Base-by-base conservation (phyloP, 2,797 vertebrate species). In the Hirundo rustica region DNA sequence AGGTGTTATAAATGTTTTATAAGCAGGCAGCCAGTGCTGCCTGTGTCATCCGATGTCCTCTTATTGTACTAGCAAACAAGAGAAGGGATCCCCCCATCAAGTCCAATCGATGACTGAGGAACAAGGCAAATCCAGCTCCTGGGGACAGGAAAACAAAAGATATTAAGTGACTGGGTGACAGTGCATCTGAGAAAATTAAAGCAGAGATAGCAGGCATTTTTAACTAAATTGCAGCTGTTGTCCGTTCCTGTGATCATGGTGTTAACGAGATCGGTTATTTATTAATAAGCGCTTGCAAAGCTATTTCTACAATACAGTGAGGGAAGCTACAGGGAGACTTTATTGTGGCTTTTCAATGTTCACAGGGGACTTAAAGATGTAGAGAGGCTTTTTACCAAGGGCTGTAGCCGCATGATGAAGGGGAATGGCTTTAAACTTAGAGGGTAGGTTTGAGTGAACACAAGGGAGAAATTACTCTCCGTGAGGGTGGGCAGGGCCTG, bases 1-100 rank as follows among this genome's bases (percentile, higher is more conserved):
- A 81, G 55, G 5, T 34, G 9, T 22, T 72, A 38, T 96, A 87
- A 92, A 97, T 87, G 44, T 96, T 96, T 96, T 70, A 94, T 92
- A 66, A 94, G 57, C 16, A 61, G 12, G 38, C 42, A 81, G 55
- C 26, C 19, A 27, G 5, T 70, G 64, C 80, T 83, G 48, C 61
- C 65, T 45, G 50, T 86, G 88, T 81, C 83, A 60, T 82, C 47
- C 62, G 47, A 62, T 65, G 77, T 93, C 50, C 42, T 72, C 71
- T 93, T 80, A 57, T 16, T 94, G 84, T 71, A 82, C 32, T 91
- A 65, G 38, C 68, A 91, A 90, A 75, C 48, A 86, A 50, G 64
- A 88, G 83, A 65, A 89, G 84, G 79, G 75, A 83, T 84, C 20
- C 55, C 66, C 50, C 51, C 89, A 60, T 91, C 61, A 34, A 27